Evolutionary conservation across 30 jellyfish, hydroid and myxozoan species (phyloP).

Genomic region (Hydra vulgaris): DNA sequence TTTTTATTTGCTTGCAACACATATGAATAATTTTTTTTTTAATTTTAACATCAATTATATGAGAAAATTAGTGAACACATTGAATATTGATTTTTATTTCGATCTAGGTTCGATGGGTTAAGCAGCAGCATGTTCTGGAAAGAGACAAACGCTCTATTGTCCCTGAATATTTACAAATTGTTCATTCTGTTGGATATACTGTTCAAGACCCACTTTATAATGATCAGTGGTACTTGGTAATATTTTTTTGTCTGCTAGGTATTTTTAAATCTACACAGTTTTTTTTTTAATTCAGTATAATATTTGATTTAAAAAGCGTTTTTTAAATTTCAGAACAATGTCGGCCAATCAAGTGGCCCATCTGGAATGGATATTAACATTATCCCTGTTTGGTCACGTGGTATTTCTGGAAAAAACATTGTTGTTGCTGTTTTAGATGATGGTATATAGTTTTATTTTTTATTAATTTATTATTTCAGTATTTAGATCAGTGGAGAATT

Average conservation of each 20-base stretch:
- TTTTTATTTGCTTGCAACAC: no score
- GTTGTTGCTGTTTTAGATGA: conserved; percentile 96
- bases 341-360: conserved; percentile 99
- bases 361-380: conserved; percentile 84
- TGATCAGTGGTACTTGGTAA: conserved; percentile 98
- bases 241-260: conserved; percentile 1
- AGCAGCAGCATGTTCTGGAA: conserved; percentile 88
- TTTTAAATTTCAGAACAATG: conserved; percentile 52
- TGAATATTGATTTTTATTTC: no score
- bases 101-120: conserved; percentile 87
- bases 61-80: no score
- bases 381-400: conserved; percentile 98
- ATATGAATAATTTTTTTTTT: no score
- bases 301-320: neutral
- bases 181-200: conserved; percentile 50
- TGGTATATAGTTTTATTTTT: no score
- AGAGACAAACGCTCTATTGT: conserved; percentile 85
- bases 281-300: neutral
- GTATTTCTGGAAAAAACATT: conserved; percentile 91
- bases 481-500: no score
- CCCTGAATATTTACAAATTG: conserved; percentile 77
- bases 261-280: neutral
- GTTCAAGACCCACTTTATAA: conserved; percentile 89
- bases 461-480: no score
- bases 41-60: no score